Conservation (phyloP, 2,797 vertebrate species). For the Fistularia tabacaria region DNA sequence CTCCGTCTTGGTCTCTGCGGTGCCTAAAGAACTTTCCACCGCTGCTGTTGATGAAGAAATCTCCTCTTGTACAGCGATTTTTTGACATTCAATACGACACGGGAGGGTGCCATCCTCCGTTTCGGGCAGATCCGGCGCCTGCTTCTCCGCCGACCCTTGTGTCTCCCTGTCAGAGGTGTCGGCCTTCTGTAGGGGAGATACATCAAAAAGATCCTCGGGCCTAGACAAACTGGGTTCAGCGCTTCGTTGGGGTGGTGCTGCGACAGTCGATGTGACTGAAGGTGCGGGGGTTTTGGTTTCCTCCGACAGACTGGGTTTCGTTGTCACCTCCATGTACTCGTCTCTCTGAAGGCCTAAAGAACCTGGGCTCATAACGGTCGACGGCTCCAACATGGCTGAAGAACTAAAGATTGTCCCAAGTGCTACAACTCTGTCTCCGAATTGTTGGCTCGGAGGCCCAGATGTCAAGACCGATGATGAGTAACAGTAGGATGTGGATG, state of each 20-base stretch:
- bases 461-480: slow-evolving; percentile 71
- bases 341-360: slow-evolving; percentile 76
- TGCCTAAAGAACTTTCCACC: slow-evolving; percentile 19
- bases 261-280: slow-evolving; percentile 44
- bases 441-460: slow-evolving; percentile 59
- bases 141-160: slow-evolving; percentile 61
- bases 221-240: slow-evolving; percentile 44
- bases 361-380: slow-evolving; percentile 65
- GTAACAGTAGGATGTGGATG: slow-evolving; percentile 64
- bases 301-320: slow-evolving; percentile 72
- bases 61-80: slow-evolving; percentile 49
- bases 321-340: slow-evolving; percentile 88
- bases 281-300: slow-evolving; percentile 64
- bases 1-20: slow-evolving; percentile 35
- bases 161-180: slow-evolving; percentile 54
- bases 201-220: slow-evolving; percentile 71
- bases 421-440: slow-evolving; percentile 55
- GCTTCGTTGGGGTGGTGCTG: slow-evolving; percentile 36
- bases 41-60: slow-evolving; percentile 30
- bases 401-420: slow-evolving; percentile 44
- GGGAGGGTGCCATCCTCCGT: slow-evolving; percentile 65
- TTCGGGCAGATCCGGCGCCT: slow-evolving; percentile 57
- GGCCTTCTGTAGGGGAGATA: slow-evolving; percentile 75
- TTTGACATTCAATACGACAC: slow-evolving; percentile 72
- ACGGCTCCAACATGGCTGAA: slow-evolving; percentile 70